These are phyloP conservation scores for Diarsia rubi DNA, from an alignment of 2,888 invertebrate genomes.

Conservation along the genomic window DNA sequence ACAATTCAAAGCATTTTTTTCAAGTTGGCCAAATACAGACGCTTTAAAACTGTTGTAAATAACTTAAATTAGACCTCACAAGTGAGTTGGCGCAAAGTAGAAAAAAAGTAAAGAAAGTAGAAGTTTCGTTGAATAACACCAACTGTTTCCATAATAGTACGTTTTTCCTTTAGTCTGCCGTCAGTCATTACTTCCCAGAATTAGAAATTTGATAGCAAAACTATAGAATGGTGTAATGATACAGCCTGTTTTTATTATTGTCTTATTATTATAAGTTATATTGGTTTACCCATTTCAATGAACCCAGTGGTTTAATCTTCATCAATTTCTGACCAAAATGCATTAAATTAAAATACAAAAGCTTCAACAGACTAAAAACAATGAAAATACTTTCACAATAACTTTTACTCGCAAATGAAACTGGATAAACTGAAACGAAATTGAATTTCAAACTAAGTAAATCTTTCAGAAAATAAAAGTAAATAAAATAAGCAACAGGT, in stretches of 20 bases:
- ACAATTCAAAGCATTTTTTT: too few relatives aligned
- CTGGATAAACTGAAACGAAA: slow-evolving; percentile 18
- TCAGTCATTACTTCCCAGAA: too few relatives aligned
- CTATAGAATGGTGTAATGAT: too few relatives aligned
- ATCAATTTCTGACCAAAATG: neutral
- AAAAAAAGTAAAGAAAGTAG: too few relatives aligned
- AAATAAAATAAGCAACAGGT: slow-evolving; percentile 35
- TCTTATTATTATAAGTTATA: neutral
- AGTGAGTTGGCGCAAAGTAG: too few relatives aligned
- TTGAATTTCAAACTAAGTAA: slow-evolving; percentile 19
- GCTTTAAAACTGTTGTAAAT: too few relatives aligned
- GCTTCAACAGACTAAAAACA: slow-evolving; percentile 3
- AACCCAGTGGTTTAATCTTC: neutral
- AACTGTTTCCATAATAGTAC: too few relatives aligned
- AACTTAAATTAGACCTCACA: too few relatives aligned
- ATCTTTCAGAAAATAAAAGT: slow-evolving; percentile 3
- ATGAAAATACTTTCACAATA: neutral
- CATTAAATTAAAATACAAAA: neutral
- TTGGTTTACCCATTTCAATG: neutral
- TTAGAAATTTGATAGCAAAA: too few relatives aligned
- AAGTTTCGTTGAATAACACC: too few relatives aligned
- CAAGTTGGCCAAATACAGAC: too few relatives aligned
- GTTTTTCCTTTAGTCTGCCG: too few relatives aligned
- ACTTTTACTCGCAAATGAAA: slow-evolving; percentile 14
- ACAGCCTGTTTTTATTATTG: neutral